Evolutionary conservation across 1,140 invertebrate genomes (phyloP).

Genomic region (Akabosia matsudoensis): DNA sequence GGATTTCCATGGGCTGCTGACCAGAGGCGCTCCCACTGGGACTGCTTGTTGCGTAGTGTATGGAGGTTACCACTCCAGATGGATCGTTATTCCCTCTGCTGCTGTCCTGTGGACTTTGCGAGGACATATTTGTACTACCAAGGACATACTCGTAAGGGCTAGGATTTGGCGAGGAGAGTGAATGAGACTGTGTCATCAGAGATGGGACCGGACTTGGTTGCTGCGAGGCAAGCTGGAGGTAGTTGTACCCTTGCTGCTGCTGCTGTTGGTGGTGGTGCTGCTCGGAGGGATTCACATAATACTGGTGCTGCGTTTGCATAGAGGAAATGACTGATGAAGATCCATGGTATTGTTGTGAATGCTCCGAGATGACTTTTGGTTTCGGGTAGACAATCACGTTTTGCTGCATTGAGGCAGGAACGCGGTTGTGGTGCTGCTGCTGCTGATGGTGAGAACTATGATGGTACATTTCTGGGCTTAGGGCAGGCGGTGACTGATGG

Average conservation of each 20-base stretch:
- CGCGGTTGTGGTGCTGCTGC: conserved; percentile 29
- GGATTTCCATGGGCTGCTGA: not conserved
- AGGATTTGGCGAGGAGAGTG: conserved; percentile 11
- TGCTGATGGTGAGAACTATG: conserved; percentile 12
- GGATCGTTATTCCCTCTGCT: conserved; percentile 15
- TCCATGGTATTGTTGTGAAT: conserved; percentile 26
- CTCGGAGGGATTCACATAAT: conserved; percentile 29
- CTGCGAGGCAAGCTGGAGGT: not conserved
- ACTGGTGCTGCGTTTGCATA: conserved; percentile 36
- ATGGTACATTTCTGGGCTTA: conserved; percentile 19
- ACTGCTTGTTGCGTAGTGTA: not conserved
- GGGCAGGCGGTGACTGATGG: conserved; percentile 19
- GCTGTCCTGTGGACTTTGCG: conserved; percentile 1
- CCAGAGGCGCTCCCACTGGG: not conserved
- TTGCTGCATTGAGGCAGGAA: conserved; percentile 36
- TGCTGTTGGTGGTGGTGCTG: conserved; percentile 6
- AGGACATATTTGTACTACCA: conserved; percentile 21
- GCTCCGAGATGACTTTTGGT: conserved; percentile 28
- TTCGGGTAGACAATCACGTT: conserved; percentile 46
- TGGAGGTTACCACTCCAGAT: not conserved
- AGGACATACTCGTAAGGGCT: conserved; percentile 34
- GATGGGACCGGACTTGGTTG: conserved; percentile 17
- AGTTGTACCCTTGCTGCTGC: not conserved
- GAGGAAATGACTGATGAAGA: conserved; percentile 31
- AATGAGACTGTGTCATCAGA: not conserved